A percentile compares a stretch with the other conserved stretches of the same genome.
Evolutionary conservation across 2,888 invertebrate genomes (phyloP).

Genomic region (Epicampocera succincta): DNA sequence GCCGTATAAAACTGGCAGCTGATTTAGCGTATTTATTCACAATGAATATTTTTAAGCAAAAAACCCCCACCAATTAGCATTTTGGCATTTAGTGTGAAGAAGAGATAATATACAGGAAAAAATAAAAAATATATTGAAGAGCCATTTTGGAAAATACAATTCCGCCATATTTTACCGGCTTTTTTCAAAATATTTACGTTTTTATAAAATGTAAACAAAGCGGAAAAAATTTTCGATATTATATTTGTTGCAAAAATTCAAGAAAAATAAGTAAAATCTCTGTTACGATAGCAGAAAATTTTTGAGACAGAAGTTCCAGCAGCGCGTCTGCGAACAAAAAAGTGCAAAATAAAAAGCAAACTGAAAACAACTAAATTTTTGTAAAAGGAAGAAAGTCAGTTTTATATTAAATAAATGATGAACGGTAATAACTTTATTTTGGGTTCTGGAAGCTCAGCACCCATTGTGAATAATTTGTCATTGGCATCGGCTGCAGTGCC

Average conservation of each 20-base stretch:
- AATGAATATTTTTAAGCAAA: conserved; percentile 16
- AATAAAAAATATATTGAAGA: conserved; percentile 68
- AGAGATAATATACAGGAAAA: conserved; percentile 68
- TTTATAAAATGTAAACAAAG: conserved; percentile 71
- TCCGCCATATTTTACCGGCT: conserved; percentile 81
- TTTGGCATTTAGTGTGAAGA: conserved; percentile 55
- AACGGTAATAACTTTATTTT: conserved; percentile 73
- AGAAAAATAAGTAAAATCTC: conserved; percentile 55
- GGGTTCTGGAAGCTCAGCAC: conserved; percentile 69
- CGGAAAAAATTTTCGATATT: conserved; percentile 52
- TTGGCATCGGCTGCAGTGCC: conserved; percentile 77
- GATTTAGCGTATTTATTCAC: conserved; percentile 35
- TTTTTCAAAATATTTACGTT: conserved; percentile 80
- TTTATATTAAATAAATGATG: conserved; percentile 48
- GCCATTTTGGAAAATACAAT: conserved; percentile 79
- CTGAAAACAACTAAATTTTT: conserved; percentile 19
- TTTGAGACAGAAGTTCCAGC: conserved; percentile 46
- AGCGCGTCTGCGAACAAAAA: conserved; percentile 61
- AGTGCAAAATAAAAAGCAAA: conserved; percentile 34
- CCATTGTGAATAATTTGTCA: conserved; percentile 78
- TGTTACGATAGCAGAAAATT: conserved; percentile 37
- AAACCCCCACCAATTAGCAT: conserved; percentile 45
- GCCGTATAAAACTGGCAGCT: conserved; percentile 13
- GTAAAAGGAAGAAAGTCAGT: conserved; percentile 2
- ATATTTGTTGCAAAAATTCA: conserved; percentile 23